A percentile compares a stretch with the other conserved stretches of the same genome.
Evolutionary conservation across 2,888 invertebrate genomes (phyloP).

Genomic region (Apodemia duryi): DNA sequence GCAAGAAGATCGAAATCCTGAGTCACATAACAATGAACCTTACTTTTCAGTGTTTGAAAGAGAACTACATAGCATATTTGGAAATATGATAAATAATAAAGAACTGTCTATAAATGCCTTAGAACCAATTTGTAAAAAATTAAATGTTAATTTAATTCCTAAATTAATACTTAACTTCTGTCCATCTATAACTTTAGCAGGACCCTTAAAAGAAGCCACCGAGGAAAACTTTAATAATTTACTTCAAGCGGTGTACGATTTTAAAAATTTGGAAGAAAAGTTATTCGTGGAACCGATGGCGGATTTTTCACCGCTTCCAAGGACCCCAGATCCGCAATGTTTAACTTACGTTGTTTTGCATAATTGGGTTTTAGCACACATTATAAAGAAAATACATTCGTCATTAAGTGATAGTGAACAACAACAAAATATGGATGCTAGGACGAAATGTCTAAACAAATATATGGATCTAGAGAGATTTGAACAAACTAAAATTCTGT

Average conservation of each 20-base stretch:
- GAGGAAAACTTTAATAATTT: conserved; percentile 60
- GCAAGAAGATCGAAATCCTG: conserved; percentile 50
- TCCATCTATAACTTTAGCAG: conserved; percentile 78
- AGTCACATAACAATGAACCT: conserved; percentile 46
- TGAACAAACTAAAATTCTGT: conserved; percentile 71
- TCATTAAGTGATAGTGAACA: conserved; percentile 68
- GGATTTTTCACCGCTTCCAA: conserved; percentile 61
- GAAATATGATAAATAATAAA: conserved; percentile 83
- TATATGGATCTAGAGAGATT: conserved; percentile 78
- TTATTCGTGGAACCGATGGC: conserved; percentile 67
- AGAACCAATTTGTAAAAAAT: conserved; percentile 82
- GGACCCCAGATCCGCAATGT: conserved; percentile 72
- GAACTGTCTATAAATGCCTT: conserved; percentile 83
- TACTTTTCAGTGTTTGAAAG: conserved; percentile 76
- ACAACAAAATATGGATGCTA: conserved; percentile 74
- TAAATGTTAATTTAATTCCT: conserved; percentile 86
- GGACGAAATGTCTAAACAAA: conserved; percentile 80
- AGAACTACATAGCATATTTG: conserved; percentile 81
- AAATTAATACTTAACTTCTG: conserved; percentile 86
- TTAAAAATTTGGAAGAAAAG: conserved; percentile 67
- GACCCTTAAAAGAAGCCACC: conserved; percentile 56
- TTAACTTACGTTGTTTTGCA: conserved; percentile 82
- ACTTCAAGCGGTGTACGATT: conserved; percentile 62
- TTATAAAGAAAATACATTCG: conserved; percentile 82
- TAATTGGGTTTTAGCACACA: conserved; percentile 84